Percentiles rank a stretch among this genome's conserved stretches.
phyloP scores from a whole-genome alignment of 2,797 vertebrate species.

The Sphenodon punctatus region DNA sequence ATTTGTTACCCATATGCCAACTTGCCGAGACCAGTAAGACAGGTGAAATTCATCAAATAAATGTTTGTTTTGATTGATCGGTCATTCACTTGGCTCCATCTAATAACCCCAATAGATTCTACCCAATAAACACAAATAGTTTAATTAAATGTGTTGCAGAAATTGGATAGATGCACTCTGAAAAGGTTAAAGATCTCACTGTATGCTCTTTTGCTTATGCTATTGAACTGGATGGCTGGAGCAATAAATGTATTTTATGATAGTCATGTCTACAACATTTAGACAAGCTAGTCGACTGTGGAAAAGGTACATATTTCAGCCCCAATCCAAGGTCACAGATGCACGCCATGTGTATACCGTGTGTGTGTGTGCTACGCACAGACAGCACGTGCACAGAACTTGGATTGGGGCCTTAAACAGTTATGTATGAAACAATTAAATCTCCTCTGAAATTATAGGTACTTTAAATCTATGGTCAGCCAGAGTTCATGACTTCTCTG shows the following conservation, averaged over 20 bases:
- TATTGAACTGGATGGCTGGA: not conserved
- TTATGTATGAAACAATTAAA: too few relatives aligned
- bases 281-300: not conserved
- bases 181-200: conserved; percentile 19
- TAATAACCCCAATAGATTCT: not conserved
- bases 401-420: too few relatives aligned
- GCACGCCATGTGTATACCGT: too few relatives aligned
- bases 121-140: not conserved
- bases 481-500: not conserved
- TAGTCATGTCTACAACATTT: not conserved
- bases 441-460: not conserved
- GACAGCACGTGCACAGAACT: too few relatives aligned
- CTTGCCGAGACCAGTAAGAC: not conserved
- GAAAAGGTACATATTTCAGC: not conserved
- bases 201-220: conserved; percentile 1
- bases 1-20: not conserved
- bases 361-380: too few relatives aligned
- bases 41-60: not conserved
- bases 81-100: not conserved
- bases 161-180: not conserved
- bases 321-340: too few relatives aligned
- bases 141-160: not conserved
- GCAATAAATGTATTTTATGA: not conserved
- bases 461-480: not conserved
- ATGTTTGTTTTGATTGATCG: not conserved